Evolutionary conservation across 2,113 vertebrate species (phyloP).

Genomic region (Cynoglossus semilaevis): DNA sequence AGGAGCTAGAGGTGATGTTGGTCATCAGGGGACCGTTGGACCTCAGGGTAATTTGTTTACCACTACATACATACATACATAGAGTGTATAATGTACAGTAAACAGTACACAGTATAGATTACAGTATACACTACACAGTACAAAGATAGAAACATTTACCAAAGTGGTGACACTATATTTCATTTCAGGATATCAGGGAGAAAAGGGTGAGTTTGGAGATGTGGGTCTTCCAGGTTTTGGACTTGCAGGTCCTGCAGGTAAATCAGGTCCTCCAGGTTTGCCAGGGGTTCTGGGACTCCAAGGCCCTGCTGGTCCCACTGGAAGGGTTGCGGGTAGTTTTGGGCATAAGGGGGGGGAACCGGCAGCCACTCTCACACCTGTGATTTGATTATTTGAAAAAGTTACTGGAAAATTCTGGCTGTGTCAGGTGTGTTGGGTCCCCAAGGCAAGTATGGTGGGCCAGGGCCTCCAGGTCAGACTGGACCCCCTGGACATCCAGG

Average conservation of each 20-base stretch:
- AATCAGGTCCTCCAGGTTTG: conserved; percentile 57
- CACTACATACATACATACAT: neutral
- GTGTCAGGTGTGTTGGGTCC: conserved; percentile 61
- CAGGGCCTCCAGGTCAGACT: conserved; percentile 50
- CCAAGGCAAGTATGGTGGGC: conserved; percentile 46
- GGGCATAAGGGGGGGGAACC: conserved; percentile 62
- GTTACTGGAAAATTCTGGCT: neutral
- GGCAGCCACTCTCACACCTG: neutral
- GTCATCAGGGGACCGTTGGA: conserved; percentile 56
- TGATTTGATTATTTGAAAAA: neutral
- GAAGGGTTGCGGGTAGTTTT: conserved; percentile 38
- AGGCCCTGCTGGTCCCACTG: conserved; percentile 56
- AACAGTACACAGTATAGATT: neutral
- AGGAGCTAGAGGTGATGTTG: conserved; percentile 32
- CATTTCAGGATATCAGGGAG: conserved; percentile 57
- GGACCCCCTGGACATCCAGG: conserved; percentile 60
- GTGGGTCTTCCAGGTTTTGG: conserved; percentile 48
- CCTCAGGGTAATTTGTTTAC: conserved; percentile 44
- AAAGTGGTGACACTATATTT: no score
- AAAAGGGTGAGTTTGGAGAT: conserved; percentile 59
- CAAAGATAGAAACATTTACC: no score
- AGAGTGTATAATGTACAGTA: no score
- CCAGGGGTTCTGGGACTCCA: conserved; percentile 53
- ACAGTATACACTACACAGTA: neutral
- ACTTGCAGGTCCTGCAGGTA: conserved; percentile 56